Evolutionary conservation across 1,140 invertebrate species (phyloP).

Genomic region (Notospermus geniculatus): DNA sequence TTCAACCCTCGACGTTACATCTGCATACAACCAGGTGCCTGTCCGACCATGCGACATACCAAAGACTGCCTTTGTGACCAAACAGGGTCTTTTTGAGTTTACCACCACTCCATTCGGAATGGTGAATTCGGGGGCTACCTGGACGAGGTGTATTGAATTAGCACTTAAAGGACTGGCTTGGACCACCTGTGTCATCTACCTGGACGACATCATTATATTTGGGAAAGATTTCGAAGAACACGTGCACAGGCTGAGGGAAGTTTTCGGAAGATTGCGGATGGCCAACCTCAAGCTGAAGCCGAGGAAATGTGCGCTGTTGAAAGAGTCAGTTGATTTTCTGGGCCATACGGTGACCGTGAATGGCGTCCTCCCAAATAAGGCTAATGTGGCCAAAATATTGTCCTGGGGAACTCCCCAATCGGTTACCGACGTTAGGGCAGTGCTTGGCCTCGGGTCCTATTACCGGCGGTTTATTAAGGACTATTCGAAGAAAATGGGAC

Average conservation of each 20-base stretch:
- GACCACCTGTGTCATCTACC: background rate
- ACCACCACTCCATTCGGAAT: too few species aligned
- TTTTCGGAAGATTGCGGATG: too few species aligned
- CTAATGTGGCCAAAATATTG: background rate
- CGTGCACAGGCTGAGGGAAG: too few species aligned
- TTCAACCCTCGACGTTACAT: slow-evolving; percentile 46
- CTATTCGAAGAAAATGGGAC: slow-evolving; percentile 22
- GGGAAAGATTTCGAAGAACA: too few species aligned
- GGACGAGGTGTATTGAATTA: too few species aligned
- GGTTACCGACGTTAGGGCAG: slow-evolving; percentile 22
- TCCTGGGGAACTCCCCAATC: background rate
- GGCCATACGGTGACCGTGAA: background rate
- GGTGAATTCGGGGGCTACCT: too few species aligned
- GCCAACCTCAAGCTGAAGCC: slow-evolving; percentile 25
- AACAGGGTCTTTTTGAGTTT: too few species aligned
- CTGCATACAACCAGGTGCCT: slow-evolving; percentile 41
- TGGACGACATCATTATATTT: too few species aligned
- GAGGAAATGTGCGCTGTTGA: background rate
- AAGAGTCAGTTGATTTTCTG: background rate
- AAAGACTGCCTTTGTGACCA: too few species aligned
- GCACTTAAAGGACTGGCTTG: background rate
- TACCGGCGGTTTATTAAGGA: slow-evolving; percentile 39
- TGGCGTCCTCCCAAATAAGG: background rate
- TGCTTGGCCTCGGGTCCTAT: slow-evolving; percentile 21
- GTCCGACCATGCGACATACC: slow-evolving; percentile 35